Evolutionary conservation across 2,888 invertebrate species (phyloP), one percentile per base, ranked within the genome.

Genomic region (Noctua janthe): DNA sequence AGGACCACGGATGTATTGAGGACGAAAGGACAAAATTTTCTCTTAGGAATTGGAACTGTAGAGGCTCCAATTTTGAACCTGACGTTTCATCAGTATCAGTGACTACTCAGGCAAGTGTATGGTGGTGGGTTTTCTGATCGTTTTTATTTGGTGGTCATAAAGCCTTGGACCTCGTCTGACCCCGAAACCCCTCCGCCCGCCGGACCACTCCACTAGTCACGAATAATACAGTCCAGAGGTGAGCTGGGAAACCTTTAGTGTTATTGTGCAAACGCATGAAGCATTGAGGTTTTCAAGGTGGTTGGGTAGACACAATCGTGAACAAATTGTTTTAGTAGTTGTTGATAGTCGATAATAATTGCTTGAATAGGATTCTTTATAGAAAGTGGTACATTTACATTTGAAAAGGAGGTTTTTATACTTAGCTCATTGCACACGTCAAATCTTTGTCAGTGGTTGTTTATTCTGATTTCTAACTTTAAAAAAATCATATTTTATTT

Each of bases 161-260:
- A 70, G 77, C 62, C 77, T 83, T 83, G 77, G 81, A 81, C 90
- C 88, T 90, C 89, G 88, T 90, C 89, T 91, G 90, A 92, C 91
- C 91, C 90, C 91, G 89, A 81, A 92, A 92, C 54, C 81, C 80
- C 84, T 78, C 77, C 74, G 15, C 80, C 93, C 90, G 92, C 85
- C 85, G 86, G 89, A 88, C 86, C 90, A 89, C 89, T 87, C 81
- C 72, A 88, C 88, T 85, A 87, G 85, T 88, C 88, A 91, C 90
- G 88, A 90, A 89, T 89, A 88, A 87, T 83, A 88, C 84, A 78
- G 86, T 76, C 82, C 86, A 74, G 84, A 83, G 80, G 84, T 82
- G 80, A 82, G 83, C 85, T 87, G 82, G 76, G 86, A 83, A 83
- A 83, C 86, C 76, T 84, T 81, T 85, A 78, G 81, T 79, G 81